These are phyloP conservation scores for Coregonus sp. DNA, from an alignment of 2,797 vertebrate genomes.

Conservation along the genomic window DNA sequence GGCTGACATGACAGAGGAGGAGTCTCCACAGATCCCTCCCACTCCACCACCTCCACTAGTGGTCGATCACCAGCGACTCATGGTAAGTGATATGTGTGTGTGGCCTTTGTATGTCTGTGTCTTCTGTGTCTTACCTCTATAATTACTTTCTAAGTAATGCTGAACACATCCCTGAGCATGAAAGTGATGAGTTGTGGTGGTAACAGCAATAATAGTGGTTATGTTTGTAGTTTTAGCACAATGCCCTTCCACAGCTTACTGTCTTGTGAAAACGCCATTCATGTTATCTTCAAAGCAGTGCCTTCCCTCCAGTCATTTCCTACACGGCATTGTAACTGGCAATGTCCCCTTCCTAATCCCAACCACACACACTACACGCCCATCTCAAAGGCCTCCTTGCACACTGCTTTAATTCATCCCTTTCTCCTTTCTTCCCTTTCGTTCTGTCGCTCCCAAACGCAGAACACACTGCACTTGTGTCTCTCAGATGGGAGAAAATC, in stretches of 20 bases:
- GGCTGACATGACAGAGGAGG: constrained; percentile 71
- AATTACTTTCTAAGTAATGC: neutral
- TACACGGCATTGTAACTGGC: constrained; percentile 7
- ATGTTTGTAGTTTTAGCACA: neutral
- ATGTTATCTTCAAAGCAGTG: constrained; percentile 31
- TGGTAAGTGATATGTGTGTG: constrained; percentile 73
- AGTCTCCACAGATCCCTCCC: constrained; percentile 65
- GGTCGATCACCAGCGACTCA: constrained; percentile 86
- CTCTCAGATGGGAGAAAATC: constrained; percentile 15
- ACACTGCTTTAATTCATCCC: constrained; percentile 26
- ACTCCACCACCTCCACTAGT: constrained; percentile 75
- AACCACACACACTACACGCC: constrained; percentile 12
- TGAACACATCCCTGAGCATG: neutral
- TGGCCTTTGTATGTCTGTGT: neutral
- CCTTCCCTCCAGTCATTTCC: constrained; percentile 11
- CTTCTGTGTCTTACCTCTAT: too few relatives aligned
- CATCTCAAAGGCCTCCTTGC: constrained; percentile 23
- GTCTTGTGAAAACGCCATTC: neutral
- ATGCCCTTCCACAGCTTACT: neutral
- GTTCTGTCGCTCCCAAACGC: constrained; percentile 19
- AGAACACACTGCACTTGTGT: constrained; percentile 9
- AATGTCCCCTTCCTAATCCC: constrained; percentile 12
- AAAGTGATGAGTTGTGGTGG: neutral
- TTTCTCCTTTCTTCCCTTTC: constrained; percentile 11
- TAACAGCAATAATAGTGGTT: neutral